These are phyloP conservation scores for Brachypalpus laphriformis DNA, from an alignment of 2,888 invertebrate genomes.

Conservation along the genomic window DNA sequence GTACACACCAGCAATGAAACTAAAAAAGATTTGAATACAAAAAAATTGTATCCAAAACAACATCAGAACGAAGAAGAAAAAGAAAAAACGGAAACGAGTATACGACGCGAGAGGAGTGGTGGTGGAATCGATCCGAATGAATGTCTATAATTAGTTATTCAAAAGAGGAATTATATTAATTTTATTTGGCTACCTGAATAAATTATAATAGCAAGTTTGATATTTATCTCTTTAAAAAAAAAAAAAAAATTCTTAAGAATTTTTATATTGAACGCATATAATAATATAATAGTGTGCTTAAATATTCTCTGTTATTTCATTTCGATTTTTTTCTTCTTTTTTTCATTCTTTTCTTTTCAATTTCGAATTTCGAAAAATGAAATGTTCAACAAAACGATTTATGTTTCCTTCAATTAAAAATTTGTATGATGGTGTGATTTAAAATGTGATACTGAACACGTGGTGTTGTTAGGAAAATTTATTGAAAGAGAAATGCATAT, in stretches of 20 bases:
- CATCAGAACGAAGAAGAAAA: conserved; percentile 2
- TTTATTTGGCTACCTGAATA: conserved; percentile 73
- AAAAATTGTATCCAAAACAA: conserved; percentile 1
- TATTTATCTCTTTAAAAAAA: conserved; percentile 54
- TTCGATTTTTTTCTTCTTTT: conserved; percentile 1
- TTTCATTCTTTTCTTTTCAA: background rate
- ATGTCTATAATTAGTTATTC: conserved; percentile 70
- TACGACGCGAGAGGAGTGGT: conserved; percentile 18
- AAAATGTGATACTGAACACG: conserved; percentile 45
- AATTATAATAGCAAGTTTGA: conserved; percentile 65
- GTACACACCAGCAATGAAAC: background rate
- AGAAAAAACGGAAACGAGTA: conserved; percentile 38
- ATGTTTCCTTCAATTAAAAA: conserved; percentile 61
- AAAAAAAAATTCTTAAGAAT: conserved; percentile 36
- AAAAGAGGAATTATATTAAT: conserved; percentile 72
- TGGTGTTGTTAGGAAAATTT: conserved; percentile 31
- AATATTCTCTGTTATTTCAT: conserved; percentile 35
- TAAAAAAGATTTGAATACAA: background rate
- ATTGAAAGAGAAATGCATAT: conserved; percentile 27
- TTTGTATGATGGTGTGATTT: conserved; percentile 51
- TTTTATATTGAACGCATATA: conserved; percentile 26
- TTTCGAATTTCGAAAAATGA: conserved; percentile 33
- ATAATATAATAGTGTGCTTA: conserved; percentile 23
- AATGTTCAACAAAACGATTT: conserved; percentile 52
- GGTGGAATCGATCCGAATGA: conserved; percentile 60